Percentiles rank a stretch among this genome's conserved stretches.
Evolutionary conservation across 2,797 vertebrate species (phyloP).

Genomic region (Microctenopoma steveboyesi): DNA sequence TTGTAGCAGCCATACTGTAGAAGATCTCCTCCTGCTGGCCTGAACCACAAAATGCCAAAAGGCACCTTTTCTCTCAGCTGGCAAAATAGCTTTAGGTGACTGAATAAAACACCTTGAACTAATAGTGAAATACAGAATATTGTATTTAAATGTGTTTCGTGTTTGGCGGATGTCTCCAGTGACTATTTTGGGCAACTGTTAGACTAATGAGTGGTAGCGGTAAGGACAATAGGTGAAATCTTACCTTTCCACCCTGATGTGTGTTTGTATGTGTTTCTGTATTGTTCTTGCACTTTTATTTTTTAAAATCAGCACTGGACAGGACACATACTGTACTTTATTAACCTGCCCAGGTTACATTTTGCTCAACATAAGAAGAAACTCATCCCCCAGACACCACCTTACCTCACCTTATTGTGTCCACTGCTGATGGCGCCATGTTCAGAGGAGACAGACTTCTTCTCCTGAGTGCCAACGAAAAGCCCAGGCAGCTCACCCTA

Average conservation of each 20-base stretch:
- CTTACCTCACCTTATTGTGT: conserved; percentile 76
- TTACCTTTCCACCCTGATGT: conserved; percentile 54
- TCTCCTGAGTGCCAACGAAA: conserved; percentile 74
- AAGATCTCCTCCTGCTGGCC: conserved; percentile 74
- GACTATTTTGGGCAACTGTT: conserved; percentile 63
- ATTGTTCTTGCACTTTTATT: conserved; percentile 72
- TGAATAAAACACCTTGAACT: conserved; percentile 58
- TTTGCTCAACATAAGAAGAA: conserved; percentile 50
- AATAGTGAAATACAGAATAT: conserved; percentile 60
- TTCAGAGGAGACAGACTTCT: conserved; percentile 58
- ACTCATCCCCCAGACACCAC: conserved; percentile 50
- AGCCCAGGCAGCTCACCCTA: conserved; percentile 70
- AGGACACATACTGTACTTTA: conserved; percentile 55
- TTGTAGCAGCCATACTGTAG: conserved; percentile 81
- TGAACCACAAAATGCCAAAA: conserved; percentile 62
- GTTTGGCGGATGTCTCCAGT: conserved; percentile 64
- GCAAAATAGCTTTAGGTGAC: conserved; percentile 73
- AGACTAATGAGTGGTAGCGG: conserved; percentile 58
- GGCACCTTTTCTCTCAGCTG: conserved; percentile 71
- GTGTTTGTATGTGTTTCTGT: conserved; percentile 63
- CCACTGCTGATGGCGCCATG: conserved; percentile 52
- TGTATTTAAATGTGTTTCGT: conserved; percentile 69
- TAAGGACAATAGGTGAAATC: conserved; percentile 55
- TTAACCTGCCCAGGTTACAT: conserved; percentile 55
- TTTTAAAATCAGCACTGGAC: conserved; percentile 59